Evolutionary conservation across 1,140 invertebrate species (phyloP).

Genomic region (Drosophila kurseongensis): DNA sequence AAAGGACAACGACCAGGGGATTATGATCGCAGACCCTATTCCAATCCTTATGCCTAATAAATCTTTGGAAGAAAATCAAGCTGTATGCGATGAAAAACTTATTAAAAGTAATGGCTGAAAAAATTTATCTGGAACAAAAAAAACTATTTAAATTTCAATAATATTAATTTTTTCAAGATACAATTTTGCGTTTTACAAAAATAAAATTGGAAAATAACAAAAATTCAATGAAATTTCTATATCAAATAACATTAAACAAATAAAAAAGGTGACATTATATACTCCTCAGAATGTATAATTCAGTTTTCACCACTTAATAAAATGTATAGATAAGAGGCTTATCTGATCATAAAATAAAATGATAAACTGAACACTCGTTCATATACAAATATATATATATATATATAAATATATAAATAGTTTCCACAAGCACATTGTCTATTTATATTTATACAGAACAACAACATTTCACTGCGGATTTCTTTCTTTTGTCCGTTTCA

Average conservation of each 20-base stretch:
- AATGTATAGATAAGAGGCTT: slow-evolving; percentile 11
- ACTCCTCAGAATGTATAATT: background rate
- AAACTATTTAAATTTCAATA: no score
- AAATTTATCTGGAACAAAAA: no score
- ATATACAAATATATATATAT: background rate
- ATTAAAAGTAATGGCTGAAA: no score
- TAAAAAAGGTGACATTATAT: no score
- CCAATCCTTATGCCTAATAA: background rate
- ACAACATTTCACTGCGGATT: slow-evolving; percentile 13
- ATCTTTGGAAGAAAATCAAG: background rate
- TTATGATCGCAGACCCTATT: slow-evolving; percentile 14
- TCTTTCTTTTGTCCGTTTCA: slow-evolving; percentile 11
- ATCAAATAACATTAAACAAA: no score
- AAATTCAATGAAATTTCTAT: no score
- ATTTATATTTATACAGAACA: slow-evolving; percentile 38
- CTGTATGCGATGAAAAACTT: no score
- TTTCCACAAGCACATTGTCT: slow-evolving; percentile 19
- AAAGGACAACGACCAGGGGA: slow-evolving; percentile 21
- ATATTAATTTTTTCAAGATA: no score
- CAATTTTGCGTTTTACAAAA: no score
- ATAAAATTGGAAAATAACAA: no score
- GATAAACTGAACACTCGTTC: background rate
- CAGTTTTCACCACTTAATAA: background rate
- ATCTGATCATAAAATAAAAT: slow-evolving; percentile 31
- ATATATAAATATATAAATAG: slow-evolving; percentile 6